Percentiles rank a stretch among this genome's conserved stretches.
phyloP scores from a whole-genome alignment of 2,797 vertebrate genomes.

The Gymnothorax javanicus region DNA sequence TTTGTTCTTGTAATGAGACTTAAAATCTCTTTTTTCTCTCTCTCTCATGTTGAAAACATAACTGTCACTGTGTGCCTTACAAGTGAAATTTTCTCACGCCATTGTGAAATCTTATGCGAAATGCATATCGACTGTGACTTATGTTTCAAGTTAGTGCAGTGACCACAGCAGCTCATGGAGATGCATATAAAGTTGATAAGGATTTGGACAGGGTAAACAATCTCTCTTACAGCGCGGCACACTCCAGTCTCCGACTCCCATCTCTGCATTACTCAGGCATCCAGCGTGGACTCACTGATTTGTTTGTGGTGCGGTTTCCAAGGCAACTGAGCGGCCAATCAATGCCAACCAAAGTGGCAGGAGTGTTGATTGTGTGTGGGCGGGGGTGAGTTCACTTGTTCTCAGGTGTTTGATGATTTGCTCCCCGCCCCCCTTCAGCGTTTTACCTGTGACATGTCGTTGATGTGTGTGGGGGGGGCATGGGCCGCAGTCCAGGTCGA shows the following conservation, averaged over 20 bases:
- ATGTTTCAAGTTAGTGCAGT: too few relatives aligned
- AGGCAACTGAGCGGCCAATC: conserved; percentile 64
- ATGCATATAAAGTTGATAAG: not conserved
- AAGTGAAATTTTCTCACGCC: too few relatives aligned
- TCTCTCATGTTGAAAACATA: too few relatives aligned
- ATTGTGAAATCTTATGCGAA: too few relatives aligned
- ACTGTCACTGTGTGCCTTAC: too few relatives aligned
- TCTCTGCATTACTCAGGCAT: conserved; percentile 4
- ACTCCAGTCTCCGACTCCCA: not conserved
- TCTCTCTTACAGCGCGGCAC: not conserved
- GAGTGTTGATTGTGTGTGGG: conserved; percentile 27
- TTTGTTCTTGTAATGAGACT: too few relatives aligned
- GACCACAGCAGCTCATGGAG: too few relatives aligned
- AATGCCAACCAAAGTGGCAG: conserved; percentile 15
- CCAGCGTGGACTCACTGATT: conserved; percentile 48
- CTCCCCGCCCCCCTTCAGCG: not conserved
- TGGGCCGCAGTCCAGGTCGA: conserved; percentile 48
- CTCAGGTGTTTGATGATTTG: conserved; percentile 44
- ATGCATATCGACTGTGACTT: too few relatives aligned
- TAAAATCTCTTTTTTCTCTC: too few relatives aligned
- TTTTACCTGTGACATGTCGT: conserved; percentile 41
- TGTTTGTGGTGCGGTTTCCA: conserved; percentile 63
- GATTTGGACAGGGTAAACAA: not conserved
- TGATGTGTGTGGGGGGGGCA: conserved; percentile 38
- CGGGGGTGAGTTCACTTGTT: conserved; percentile 35